Conservation (phyloP, 1,140 invertebrate genomes). For the Temnothorax nylanderi region DNA sequence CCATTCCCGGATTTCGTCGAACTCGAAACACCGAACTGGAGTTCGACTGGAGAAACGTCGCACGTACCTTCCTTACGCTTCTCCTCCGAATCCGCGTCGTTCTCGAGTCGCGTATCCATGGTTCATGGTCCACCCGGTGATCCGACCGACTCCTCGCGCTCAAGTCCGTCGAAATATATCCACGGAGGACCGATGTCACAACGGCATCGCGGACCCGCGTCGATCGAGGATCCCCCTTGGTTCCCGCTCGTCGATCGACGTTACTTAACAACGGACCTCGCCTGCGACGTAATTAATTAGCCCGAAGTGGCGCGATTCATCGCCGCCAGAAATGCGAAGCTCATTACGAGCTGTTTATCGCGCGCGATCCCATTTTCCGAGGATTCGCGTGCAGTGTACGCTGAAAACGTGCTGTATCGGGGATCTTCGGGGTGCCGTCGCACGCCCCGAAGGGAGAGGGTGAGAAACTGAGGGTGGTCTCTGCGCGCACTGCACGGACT, state of each 20-base stretch:
- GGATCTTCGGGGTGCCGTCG: neutral
- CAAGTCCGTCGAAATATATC: neutral
- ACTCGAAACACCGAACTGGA: neutral
- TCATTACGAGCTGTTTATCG: neutral
- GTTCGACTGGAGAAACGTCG: neutral
- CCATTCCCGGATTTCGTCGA: constrained; percentile 4
- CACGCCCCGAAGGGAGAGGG: neutral
- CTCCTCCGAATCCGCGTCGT: constrained; percentile 45
- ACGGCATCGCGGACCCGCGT: neutral
- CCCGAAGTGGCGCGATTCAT: neutral
- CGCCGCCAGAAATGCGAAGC: neutral
- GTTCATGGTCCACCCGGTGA: constrained; percentile 47
- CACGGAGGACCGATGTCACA: constrained; percentile 25
- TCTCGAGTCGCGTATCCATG: constrained; percentile 60
- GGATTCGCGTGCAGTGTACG: neutral
- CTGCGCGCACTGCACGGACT: constrained; percentile 14
- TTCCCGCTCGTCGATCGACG: neutral
- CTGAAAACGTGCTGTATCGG: neutral
- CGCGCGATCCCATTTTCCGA: neutral
- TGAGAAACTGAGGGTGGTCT: neutral
- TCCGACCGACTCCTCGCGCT: neutral
- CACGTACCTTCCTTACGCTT: constrained; percentile 66
- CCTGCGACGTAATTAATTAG: neutral
- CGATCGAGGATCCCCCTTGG: neutral
- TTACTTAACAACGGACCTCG: neutral